Percentiles rank a stretch among this genome's conserved stretches.
These are phyloP conservation scores for Siniperca obscura DNA, from an alignment of 2,797 vertebrate genomes.

Conservation along the genomic window DNA sequence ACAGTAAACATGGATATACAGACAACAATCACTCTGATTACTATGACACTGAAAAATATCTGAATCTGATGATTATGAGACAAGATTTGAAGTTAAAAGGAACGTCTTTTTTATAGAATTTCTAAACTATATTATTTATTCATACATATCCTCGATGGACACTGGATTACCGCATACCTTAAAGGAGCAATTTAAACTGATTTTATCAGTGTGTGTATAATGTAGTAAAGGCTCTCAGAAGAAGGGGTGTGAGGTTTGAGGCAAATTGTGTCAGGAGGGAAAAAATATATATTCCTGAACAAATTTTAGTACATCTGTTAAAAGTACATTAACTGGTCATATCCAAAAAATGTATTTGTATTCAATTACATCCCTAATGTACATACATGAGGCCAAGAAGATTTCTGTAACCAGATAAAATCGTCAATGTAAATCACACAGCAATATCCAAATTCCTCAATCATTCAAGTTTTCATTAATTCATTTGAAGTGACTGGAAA, in stretches of 20 bases:
- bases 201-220: no score
- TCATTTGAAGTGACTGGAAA: neutral
- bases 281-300: neutral
- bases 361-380: slow-evolving; percentile 4
- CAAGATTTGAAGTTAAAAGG: neutral
- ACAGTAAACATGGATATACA: neutral
- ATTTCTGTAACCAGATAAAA: neutral
- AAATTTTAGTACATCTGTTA: neutral
- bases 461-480: neutral
- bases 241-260: no score
- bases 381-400: neutral
- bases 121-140: neutral
- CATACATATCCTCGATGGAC: neutral
- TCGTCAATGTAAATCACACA: slow-evolving; percentile 2
- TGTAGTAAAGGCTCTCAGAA: no score
- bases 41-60: neutral
- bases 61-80: neutral
- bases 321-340: neutral
- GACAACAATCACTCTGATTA: neutral
- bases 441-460: neutral
- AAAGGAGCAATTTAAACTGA: neutral
- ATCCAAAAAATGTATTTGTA: neutral
- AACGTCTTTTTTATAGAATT: neutral
- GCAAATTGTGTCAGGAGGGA: neutral
- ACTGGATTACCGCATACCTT: neutral